Evolutionary conservation across 2,797 vertebrate genomes (phyloP).

Genomic region (Gambelia wislizenii): DNA sequence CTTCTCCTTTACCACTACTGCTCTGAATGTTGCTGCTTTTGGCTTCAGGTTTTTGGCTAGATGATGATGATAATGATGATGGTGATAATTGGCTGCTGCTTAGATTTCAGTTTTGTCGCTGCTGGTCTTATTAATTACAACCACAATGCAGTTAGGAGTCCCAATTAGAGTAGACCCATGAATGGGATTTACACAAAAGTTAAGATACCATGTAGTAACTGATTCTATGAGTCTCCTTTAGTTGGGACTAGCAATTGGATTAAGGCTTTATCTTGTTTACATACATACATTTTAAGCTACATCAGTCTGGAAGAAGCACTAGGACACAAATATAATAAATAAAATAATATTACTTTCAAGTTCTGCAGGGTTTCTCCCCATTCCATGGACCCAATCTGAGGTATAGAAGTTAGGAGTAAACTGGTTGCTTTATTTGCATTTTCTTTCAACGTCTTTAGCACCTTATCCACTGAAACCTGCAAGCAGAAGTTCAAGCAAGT

Average conservation of each 20-base stretch:
- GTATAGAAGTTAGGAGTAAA: conserved; percentile 92
- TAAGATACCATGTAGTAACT: no score
- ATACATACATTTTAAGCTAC: background rate
- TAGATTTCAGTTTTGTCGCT: background rate
- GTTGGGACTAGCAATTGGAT: no score
- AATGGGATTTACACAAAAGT: no score
- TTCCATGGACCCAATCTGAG: conserved; percentile 91
- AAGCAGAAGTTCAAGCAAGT: no score
- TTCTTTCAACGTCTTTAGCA: conserved; percentile 95
- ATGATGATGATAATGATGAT: no score
- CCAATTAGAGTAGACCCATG: no score
- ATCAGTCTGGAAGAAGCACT: background rate
- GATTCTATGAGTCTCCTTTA: no score
- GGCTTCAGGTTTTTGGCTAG: background rate
- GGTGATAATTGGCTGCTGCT: background rate
- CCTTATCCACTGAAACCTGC: conserved; percentile 96
- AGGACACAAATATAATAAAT: background rate
- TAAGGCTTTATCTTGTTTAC: no score
- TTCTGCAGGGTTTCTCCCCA: conserved; percentile 87
- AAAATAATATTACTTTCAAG: conserved; percentile 84
- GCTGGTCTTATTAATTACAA: no score
- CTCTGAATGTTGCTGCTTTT: background rate
- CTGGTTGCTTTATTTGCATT: conserved; percentile 97
- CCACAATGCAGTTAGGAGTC: no score
- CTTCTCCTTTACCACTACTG: background rate